Evolutionary conservation across 2,113 vertebrate species (phyloP), one percentile per base, ranked within the genome.

Genomic region (Bagarius yarrelli): DNA sequence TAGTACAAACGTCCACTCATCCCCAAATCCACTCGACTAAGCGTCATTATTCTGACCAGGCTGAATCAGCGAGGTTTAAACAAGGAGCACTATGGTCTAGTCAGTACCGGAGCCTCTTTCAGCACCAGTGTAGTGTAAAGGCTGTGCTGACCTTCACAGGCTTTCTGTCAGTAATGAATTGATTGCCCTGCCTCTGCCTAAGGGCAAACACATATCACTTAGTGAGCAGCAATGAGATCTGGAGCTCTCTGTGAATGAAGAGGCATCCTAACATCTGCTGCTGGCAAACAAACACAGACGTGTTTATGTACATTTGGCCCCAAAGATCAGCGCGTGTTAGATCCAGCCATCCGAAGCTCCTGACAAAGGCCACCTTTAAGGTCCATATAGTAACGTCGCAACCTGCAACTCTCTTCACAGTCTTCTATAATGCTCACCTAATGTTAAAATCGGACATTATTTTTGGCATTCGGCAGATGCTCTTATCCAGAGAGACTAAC

Each of bases 261-360:
- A 83, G 61, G 50, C 34, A 78, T 79, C 80, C 80, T 44, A 55
- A 32, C 15, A 52, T 74, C 75, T 73, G 52, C 84, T 76, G 67
- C 76, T 72, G 60, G 81, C 75, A 82, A 83, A 85, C 66, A 80
- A 84, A 83, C 81, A 84, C 32, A 30, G 32, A n/a, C 60, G 67
- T 75, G 55, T 69, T 83, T 84, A 83, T 85, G 85, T 86, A 23
- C 69, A 67, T 71, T 79, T 75, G 60, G 50, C 50, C 44, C 70
- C 32, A 25, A 56, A 14, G 15, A 59, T 19, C 47, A 18, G n/a
- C 30, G 13, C 3, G 40, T 56, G 34, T 56, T 25, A 23, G 75
- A 59, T 15, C 53, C 19, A 60, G 34, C 32, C 15, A 6, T 56
- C 64, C 1, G 34, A 57, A 32, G 59, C 52, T 70, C 30, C 36